Evolutionary conservation across 2,888 invertebrate genomes (phyloP), one percentile per base, ranked within the genome.

Genomic region (Caenorhabditis drosophilae): DNA sequence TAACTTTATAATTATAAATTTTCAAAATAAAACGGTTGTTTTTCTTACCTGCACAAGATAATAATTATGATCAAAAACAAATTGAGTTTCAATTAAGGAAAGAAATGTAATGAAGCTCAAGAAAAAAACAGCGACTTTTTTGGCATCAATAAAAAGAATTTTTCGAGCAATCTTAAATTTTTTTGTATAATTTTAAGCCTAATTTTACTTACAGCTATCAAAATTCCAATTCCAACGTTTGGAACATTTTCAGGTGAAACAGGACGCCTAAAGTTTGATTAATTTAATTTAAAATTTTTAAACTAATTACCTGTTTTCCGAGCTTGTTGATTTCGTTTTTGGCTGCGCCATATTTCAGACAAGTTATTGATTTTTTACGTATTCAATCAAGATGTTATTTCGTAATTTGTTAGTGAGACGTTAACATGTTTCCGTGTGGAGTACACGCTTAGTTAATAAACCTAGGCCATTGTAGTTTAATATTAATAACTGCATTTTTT

Each of bases 1-100:
- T n/a, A 94, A n/a, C 7, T 15, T n/a, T 4, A 89, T 16, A 80
- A 15, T 9, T 26, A 41, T 40, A 22, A 16, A 2, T 40, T 26
- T 34, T 12, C 12, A 41, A 26, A 6, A 26, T 9, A 35, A 15
- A n/a, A n/a, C n/a, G n/a, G n/a, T n/a, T 50, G 16, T 22, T 23
- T 40, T 0, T 23, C 15, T 36, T 22, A 66, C 66, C 55, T 67
- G 73, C 4, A 73, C 73, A n/a, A 70, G 35, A 49, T 70, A 73
- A 34, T 73, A 73, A 27, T 66, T 70, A 22, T 70, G 64, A 38
- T 71, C 69, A 18, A 75, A 51, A 22, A 61, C 59, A 48, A 67
- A 41, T 27, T 64, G 46, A 9, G 67, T 61, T 6, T 75, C 68
- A 7, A 77, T 35, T 12, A 73, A 25, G 2, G 80, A 79, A 11